A percentile compares a stretch with the other conserved stretches of the same genome.
These are phyloP conservation scores for Trichechus manatus DNA, from an alignment of 2,113 vertebrate species.

Conservation along the genomic window DNA sequence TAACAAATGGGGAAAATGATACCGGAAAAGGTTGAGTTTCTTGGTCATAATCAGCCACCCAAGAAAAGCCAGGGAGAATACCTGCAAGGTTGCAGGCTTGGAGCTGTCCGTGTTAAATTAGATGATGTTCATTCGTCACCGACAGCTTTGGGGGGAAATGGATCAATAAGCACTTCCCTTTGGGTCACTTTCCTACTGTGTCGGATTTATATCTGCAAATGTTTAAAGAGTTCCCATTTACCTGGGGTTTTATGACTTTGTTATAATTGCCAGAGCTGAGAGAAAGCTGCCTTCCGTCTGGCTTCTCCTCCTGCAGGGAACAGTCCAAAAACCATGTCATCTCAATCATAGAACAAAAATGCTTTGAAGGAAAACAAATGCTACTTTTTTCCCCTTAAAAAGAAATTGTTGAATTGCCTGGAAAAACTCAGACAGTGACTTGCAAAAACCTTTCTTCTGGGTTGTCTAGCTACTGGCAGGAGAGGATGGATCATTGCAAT, in stretches of 20 bases:
- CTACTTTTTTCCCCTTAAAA: constrained; percentile 69
- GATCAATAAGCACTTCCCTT: constrained; percentile 79
- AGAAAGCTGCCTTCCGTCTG: constrained; percentile 78
- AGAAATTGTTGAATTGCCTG: constrained; percentile 79
- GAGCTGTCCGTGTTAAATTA: constrained; percentile 77
- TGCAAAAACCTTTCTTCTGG: constrained; percentile 68
- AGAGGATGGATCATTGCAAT: constrained; percentile 51
- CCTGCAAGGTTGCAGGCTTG: constrained; percentile 68
- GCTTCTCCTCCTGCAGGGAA: constrained; percentile 82
- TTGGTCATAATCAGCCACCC: constrained; percentile 32
- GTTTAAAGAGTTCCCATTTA: constrained; percentile 83
- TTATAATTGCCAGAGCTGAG: constrained; percentile 82
- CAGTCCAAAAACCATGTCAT: constrained; percentile 75
- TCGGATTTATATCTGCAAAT: constrained; percentile 84
- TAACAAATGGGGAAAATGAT: constrained; percentile 35
- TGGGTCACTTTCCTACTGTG: constrained; percentile 78
- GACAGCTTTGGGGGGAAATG: constrained; percentile 78
- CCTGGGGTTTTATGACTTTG: constrained; percentile 82
- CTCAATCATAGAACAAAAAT: constrained; percentile 82
- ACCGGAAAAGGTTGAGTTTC: constrained; percentile 62
- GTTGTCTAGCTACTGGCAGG: constrained; percentile 57
- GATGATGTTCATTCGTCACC: constrained; percentile 81
- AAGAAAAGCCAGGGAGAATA: constrained; percentile 60
- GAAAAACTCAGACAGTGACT: constrained; percentile 81
- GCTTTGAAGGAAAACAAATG: constrained; percentile 78